Conservation (phyloP, 1,140 invertebrate species). For the Pogonus chalceus region DNA sequence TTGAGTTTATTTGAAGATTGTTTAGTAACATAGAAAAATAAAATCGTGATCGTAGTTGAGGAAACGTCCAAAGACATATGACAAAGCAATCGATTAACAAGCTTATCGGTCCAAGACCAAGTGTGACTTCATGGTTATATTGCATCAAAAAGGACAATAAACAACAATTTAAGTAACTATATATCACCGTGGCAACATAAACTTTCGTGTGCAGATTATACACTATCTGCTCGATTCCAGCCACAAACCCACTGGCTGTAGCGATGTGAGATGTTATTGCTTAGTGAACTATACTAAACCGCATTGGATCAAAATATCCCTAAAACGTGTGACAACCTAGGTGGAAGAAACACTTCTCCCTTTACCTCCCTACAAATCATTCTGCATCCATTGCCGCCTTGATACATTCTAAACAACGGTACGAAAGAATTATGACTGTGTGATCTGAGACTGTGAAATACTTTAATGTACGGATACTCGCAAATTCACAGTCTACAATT, state of each 20-base stretch:
- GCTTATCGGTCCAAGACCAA: background rate
- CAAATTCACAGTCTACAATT: background rate
- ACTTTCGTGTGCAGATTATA: background rate
- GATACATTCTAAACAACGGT: slow-evolving; percentile 2
- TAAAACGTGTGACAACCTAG: slow-evolving; percentile 2
- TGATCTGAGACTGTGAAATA: background rate
- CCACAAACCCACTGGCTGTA: background rate
- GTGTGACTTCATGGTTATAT: background rate
- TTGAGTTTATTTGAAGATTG: background rate
- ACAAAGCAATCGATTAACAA: background rate
- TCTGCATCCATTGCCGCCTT: background rate
- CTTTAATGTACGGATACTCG: background rate
- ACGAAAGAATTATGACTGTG: slow-evolving; percentile 4
- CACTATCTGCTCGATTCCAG: background rate
- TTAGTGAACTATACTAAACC: slow-evolving; percentile 1
- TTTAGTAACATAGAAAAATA: background rate
- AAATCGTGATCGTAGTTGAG: background rate
- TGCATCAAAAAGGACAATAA: background rate
- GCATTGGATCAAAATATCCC: slow-evolving; percentile 1
- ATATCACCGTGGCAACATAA: background rate
- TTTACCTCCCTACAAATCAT: background rate
- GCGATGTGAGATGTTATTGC: background rate
- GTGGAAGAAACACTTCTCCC: background rate
- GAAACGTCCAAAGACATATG: background rate
- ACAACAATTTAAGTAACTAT: background rate